Evolutionary conservation across 2,797 vertebrate species (phyloP), one percentile per base, ranked within the genome.

Genomic region (Falco novaeseelandiae): DNA sequence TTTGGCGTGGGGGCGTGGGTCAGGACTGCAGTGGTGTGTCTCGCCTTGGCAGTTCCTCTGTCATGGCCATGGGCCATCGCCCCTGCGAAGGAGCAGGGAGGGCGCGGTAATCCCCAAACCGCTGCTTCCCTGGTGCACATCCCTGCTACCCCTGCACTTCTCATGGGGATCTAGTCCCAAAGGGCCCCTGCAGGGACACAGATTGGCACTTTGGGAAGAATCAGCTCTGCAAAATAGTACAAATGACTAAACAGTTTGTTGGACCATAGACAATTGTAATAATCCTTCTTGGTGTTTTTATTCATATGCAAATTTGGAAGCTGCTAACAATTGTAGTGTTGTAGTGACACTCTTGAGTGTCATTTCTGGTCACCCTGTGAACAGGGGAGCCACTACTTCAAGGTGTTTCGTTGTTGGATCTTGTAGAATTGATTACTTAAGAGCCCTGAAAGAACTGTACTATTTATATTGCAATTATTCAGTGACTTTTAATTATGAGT

Each of bases 21-120:
- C 32, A 52, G 74, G 55, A 32, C 25, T 54, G 63, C 58, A 25
- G 32, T 4, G 4, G 17, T 26, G 44, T 1, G 30, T 44, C 36
- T 74, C 44, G 38, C 26, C 32, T 51, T 29, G 78, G 63, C 82
- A 5, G 16, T 29, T 29, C 26, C 27, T 80, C 30, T 57, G 36
- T 14, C 3, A 0, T 10, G 23, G 36, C 3, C 36, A 14, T 0
- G 1, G 49, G 26, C 22, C 10, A 4, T 2, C 4, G 2, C n/a
- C 30, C 29, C 14, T 72, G n/a, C 51, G 27, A 29, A 34, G 14
- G 26, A 69, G 26, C 54, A 49, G n/a, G n/a, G 48, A 63, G 22
- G 30, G 13, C 58, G 12, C 5, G 0, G 11, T 59, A 9, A 62
- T 71, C 70, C 70, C 70, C 30, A 34, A 71, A 32, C 14, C 8